Evolutionary conservation across 1,140 invertebrate genomes (phyloP).

Genomic region (Cydia amplana): DNA sequence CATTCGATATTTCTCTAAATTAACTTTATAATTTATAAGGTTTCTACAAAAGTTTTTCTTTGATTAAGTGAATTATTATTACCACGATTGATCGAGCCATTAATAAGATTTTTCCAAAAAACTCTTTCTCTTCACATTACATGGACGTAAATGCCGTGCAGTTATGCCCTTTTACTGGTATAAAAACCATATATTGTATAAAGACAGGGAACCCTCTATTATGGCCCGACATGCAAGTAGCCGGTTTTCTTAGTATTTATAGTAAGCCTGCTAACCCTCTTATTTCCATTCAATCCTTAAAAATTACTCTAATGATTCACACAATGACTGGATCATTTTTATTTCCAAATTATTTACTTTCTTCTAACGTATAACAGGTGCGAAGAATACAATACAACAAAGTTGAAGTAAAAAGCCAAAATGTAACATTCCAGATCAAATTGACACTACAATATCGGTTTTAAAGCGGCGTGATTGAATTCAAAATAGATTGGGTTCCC

Average conservation of each 20-base stretch:
- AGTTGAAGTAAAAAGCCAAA: neutral
- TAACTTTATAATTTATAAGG: too few species aligned
- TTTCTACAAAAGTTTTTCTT: too few species aligned
- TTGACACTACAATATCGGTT: neutral
- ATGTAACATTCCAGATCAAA: neutral
- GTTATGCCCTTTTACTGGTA: too few species aligned
- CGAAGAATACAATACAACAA: slow-evolving; percentile 28
- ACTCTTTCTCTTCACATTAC: too few species aligned
- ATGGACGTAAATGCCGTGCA: too few species aligned
- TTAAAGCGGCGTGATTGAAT: neutral
- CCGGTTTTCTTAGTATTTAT: neutral
- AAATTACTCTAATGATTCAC: slow-evolving; percentile 20
- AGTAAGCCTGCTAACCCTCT: neutral
- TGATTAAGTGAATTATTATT: too few species aligned
- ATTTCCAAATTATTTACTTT: slow-evolving; percentile 33
- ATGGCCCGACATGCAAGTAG: neutral
- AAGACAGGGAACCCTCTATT: too few species aligned
- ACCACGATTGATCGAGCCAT: too few species aligned
- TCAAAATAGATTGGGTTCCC: neutral
- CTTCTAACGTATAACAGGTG: slow-evolving; percentile 31
- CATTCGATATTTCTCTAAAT: too few species aligned
- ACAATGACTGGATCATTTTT: slow-evolving; percentile 27
- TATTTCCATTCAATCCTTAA: slow-evolving; percentile 10
- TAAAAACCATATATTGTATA: too few species aligned
- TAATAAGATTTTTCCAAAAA: too few species aligned